Base-by-base conservation (phyloP, 2,113 vertebrate species). In the Ornithorhynchus anatinus region DNA sequence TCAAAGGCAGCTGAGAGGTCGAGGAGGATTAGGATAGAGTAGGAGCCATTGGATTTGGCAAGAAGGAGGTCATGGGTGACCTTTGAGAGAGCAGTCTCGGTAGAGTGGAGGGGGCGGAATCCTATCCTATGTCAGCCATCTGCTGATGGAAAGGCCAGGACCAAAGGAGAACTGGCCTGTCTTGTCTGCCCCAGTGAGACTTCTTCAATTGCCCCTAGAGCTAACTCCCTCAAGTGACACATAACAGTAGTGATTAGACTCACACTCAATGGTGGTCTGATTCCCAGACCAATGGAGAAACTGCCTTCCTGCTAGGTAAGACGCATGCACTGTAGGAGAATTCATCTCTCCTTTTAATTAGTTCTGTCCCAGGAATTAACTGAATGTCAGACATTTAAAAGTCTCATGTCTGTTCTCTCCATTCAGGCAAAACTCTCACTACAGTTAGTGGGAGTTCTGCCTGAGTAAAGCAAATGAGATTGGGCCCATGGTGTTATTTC, bases 291-390 rank as follows among this genome's bases (percentile, higher is more conserved):
- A 79, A 64, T 56, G 57, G 75, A 76, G 36, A 75, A 75, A 31
- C 14, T 22, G 16, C 57, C 62, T 8, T 63, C 48, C 50, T 44
- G 39, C 9, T 32, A 72, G 43, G 58, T 36, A 77, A 45, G 48
- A 52, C 37, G 29, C 2, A 65, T 53, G 20, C 60, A 61, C 40
- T 51, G 12, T 48, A 53, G 29, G 47, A 65, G 63, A 84, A 75
- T 48, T 33, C 75, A 70, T 59, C 33, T 60, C 70, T 79, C 39
- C 81, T 44, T 70, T 81, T 81, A 79, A 85, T 85, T 83, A 75
- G 57, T 61, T 80, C 72, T 65, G 29, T 58, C 77, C 72, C 40
- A 66, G 78, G 72, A 37, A 58, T 63, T 75, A 63, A 77, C 69
- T 69, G 60, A 38, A 22, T 59, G 72, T 73, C 29, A 45, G 59